phyloP scores from a whole-genome alignment of 2,888 invertebrate species.

The Sympetrum striolatum region DNA sequence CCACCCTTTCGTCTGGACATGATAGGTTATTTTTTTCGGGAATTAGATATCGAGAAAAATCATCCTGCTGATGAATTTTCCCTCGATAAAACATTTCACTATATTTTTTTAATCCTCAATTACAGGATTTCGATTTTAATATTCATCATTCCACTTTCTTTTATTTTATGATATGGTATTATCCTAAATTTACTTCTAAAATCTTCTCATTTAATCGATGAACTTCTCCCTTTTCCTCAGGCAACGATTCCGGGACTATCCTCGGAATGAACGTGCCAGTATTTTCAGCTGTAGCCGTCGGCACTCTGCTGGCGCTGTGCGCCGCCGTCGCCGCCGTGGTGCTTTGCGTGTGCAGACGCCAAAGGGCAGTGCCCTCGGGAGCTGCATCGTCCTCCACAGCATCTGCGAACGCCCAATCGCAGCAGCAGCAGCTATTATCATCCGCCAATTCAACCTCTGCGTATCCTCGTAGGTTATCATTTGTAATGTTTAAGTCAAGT shows the following conservation, averaged over 20 bases:
- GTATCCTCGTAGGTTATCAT: constrained; percentile 44
- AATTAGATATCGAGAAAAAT: too few species aligned
- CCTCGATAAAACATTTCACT: too few species aligned
- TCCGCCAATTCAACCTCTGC: constrained; percentile 43
- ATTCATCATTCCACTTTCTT: too few species aligned
- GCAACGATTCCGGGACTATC: constrained; percentile 65
- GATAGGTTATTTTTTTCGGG: too few species aligned
- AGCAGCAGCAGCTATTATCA: constrained; percentile 52
- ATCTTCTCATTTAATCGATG: too few species aligned
- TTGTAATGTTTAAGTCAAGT: neutral
- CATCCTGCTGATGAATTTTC: too few species aligned
- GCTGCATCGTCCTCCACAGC: constrained; percentile 21
- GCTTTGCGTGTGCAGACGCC: constrained; percentile 78
- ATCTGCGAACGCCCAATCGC: constrained; percentile 54
- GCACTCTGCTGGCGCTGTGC: constrained; percentile 72
- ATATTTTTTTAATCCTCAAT: too few species aligned
- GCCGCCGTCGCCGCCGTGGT: constrained; percentile 74
- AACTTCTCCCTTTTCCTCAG: neutral
- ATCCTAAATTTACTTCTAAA: too few species aligned
- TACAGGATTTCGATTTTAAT: too few species aligned
- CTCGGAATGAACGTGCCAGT: constrained; percentile 78
- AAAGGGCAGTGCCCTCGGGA: constrained; percentile 56
- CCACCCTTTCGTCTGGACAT: too few species aligned
- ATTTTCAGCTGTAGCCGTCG: constrained; percentile 76
- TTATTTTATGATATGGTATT: too few species aligned